A percentile compares a stretch with the other conserved stretches of the same genome.
These are phyloP conservation scores for Phenganax subtilis DNA, from an alignment of 92 coral and sea anemone genomes.

Conservation along the genomic window DNA sequence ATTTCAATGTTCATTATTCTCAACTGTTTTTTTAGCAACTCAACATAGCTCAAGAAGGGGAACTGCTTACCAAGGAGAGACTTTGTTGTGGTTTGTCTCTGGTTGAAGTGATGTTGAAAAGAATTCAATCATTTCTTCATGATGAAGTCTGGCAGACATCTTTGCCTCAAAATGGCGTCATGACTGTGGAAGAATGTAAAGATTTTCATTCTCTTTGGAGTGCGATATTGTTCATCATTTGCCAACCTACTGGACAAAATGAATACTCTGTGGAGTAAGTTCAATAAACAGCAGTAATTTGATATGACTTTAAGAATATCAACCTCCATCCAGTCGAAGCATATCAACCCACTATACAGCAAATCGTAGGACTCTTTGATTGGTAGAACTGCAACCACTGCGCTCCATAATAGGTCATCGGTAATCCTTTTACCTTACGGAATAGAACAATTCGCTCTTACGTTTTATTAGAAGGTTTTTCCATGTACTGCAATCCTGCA, in stretches of 20 bases:
- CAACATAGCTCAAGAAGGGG: conserved; percentile 82
- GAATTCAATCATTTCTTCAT: conserved; percentile 65
- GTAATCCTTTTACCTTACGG: too few relatives aligned
- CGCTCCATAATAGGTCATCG: too few relatives aligned
- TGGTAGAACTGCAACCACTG: too few relatives aligned
- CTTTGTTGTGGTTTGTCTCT: conserved; percentile 80
- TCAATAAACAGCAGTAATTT: not conserved
- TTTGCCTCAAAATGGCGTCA: conserved; percentile 72
- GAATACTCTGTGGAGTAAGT: conserved; percentile 95
- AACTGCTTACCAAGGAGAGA: conserved; percentile 90
- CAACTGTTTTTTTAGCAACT: conserved; percentile 63
- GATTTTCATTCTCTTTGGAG: conserved; percentile 97
- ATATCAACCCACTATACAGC: too few relatives aligned
- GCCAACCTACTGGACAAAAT: conserved; percentile 78
- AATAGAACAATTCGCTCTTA: too few relatives aligned
- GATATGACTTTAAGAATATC: not conserved
- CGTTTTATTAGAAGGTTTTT: too few relatives aligned
- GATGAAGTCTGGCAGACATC: conserved; percentile 81
- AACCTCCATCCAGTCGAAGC: not conserved
- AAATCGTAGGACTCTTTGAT: too few relatives aligned
- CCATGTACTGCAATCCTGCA: too few relatives aligned
- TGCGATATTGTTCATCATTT: conserved; percentile 90
- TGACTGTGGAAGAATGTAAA: conserved; percentile 90
- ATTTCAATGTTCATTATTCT: not conserved
- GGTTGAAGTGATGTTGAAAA: conserved; percentile 70